Evolutionary conservation across 1,140 invertebrate species (phyloP).

Genomic region (Diabrotica undecimpunctata): DNA sequence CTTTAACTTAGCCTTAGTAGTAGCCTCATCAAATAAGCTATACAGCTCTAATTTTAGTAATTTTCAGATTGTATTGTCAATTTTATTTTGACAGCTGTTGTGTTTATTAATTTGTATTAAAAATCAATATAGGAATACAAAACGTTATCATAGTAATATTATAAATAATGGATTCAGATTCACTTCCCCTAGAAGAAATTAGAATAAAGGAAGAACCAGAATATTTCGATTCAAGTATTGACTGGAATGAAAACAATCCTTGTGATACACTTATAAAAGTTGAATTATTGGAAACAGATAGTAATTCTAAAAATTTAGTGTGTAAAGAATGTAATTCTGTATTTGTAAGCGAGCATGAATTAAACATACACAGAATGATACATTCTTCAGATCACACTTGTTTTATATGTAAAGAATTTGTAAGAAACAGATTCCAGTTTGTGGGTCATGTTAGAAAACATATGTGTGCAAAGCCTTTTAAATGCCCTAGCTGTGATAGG

Average conservation of each 20-base stretch:
- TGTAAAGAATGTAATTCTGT: slow-evolving; percentile 12
- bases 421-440: slow-evolving; percentile 21
- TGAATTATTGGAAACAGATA: slow-evolving; percentile 9
- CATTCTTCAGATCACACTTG: slow-evolving; percentile 19
- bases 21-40: too few relatives aligned
- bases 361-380: slow-evolving; percentile 21
- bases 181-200: slow-evolving; percentile 4
- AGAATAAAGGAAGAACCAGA: slow-evolving; percentile 10
- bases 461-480: slow-evolving; percentile 20
- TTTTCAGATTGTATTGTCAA: too few relatives aligned
- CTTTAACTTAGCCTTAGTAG: too few relatives aligned
- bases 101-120: neutral
- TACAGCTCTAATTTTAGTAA: too few relatives aligned
- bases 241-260: slow-evolving; percentile 13
- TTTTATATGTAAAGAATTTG: slow-evolving; percentile 19
- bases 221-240: neutral
- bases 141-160: neutral
- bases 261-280: slow-evolving; percentile 13
- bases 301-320: neutral
- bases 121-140: neutral
- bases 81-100: too few relatives aligned
- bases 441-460: slow-evolving; percentile 23
- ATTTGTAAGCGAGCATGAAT: slow-evolving; percentile 18
- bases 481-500: slow-evolving; percentile 22
- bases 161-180: neutral